Evolutionary conservation across 2,797 vertebrate species (phyloP).

Genomic region (Fringilla coelebs): DNA sequence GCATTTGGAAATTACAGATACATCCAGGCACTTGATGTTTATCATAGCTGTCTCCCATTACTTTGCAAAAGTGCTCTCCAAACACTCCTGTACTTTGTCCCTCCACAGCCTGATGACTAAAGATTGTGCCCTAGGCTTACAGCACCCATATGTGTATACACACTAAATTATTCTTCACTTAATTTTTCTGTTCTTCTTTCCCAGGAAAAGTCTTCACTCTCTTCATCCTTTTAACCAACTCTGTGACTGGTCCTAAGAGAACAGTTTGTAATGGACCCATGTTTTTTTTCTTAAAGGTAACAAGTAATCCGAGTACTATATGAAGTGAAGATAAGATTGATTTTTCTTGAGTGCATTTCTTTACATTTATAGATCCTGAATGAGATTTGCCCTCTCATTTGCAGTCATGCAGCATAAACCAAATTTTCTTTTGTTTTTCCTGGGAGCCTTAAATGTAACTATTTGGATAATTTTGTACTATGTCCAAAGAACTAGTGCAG

Average conservation of each 20-base stretch:
- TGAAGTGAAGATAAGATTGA: background rate
- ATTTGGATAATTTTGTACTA: background rate
- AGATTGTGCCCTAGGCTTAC: background rate
- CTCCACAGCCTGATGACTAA: background rate
- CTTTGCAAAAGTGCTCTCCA: background rate
- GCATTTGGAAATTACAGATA: background rate
- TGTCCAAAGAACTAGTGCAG: background rate
- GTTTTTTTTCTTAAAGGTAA: background rate
- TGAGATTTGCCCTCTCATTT: background rate
- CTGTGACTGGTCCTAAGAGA: background rate
- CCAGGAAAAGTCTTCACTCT: background rate
- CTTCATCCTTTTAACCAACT: background rate
- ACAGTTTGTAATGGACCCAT: background rate
- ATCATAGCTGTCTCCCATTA: background rate
- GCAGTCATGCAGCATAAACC: background rate
- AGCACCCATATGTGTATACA: accelerated
- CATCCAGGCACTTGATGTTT: background rate
- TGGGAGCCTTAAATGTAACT: background rate
- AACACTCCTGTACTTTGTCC: background rate
- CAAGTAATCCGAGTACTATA: background rate
- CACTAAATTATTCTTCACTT: background rate
- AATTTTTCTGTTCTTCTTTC: background rate
- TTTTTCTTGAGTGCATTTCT: background rate
- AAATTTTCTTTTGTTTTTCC: background rate
- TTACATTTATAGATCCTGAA: background rate